Base-by-base conservation (phyloP, 2,888 invertebrate species). In the Spicauda simplicius region DNA sequence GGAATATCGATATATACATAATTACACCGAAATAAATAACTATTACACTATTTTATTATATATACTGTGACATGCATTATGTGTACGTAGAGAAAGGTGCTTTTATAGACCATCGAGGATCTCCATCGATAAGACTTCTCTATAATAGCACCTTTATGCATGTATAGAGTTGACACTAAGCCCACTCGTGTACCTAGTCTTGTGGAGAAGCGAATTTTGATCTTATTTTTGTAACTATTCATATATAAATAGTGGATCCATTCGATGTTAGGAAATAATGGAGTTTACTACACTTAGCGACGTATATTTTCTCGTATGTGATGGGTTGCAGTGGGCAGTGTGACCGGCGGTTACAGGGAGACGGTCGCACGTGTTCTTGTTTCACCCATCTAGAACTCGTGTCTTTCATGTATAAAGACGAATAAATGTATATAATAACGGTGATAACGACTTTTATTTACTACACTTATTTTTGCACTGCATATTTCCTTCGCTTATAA, bases 221-320 rank as follows among this genome's bases (percentile, higher is more conserved):
- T 57, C 20, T 64, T 64, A 64, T 64, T 64, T 64, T 64, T 64
- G 52, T 64, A 64, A 64, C 37, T 64, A 52, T 52, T 50, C 57
- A 41, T 64, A 57, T 30, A 45, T 57, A 8, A 33, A 10, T 64
- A 50, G 59, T n/a, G 19, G 33, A 50, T 64, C 53, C 53, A 18
- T 37, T 61, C 30, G 16, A 30, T 19, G 50, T 61, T 61, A 61
- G 61, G 53, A 20, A 8, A 58, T 20, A 58, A 48, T 59, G 19
- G 45, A 45, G 45, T 45, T 50, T 2, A 37, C 18, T 50, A 50
- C n/a, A 50, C 50, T 18, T 50, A 50, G 50, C 50, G 50, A 50
- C 48, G 48, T 18, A 18, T 18, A 50, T 45, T 45, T 45, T 45
- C 45, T 45, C 0, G 45, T 45, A 45, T 45, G 41, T 45, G 45